phyloP scores from a whole-genome alignment of 2,888 invertebrate species.

The Aleiodes leptofemur region DNA sequence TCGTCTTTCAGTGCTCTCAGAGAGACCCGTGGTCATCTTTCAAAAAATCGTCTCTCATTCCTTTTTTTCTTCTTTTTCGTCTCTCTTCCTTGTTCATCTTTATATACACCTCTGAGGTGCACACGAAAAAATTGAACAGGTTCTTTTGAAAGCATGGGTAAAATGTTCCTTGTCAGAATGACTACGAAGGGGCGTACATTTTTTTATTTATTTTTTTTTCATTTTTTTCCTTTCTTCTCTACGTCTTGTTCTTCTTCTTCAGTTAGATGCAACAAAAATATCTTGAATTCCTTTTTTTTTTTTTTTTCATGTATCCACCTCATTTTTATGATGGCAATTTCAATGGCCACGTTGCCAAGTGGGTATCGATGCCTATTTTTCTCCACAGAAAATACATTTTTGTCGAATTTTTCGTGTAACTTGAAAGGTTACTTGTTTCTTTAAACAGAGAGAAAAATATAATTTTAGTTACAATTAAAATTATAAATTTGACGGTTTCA shows the following conservation, averaged over 20 bases:
- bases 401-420: neutral
- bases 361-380: no score
- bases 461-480: no score
- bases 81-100: conserved; percentile 8
- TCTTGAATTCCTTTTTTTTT: conserved; percentile 13
- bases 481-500: no score
- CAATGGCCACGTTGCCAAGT: conserved; percentile 29
- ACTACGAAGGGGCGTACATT: conserved; percentile 52
- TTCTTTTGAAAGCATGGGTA: conserved; percentile 42
- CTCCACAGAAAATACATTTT: neutral
- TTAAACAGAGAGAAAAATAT: no score
- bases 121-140: conserved; percentile 56
- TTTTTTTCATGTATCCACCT: conserved; percentile 18
- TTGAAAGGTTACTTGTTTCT: conserved; percentile 40
- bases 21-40: conserved; percentile 54
- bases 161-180: conserved; percentile 46
- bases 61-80: conserved; percentile 16
- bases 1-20: conserved; percentile 49
- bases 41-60: conserved; percentile 38
- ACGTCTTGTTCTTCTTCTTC: conserved; percentile 20
- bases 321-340: conserved; percentile 27
- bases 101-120: conserved; percentile 46
- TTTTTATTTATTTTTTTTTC: conserved; percentile 26
- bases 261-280: conserved; percentile 28
- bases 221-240: conserved; percentile 34